These are phyloP conservation scores for Gonatopus flavifemur DNA, from an alignment of 1,140 invertebrate genomes.

Conservation along the genomic window DNA sequence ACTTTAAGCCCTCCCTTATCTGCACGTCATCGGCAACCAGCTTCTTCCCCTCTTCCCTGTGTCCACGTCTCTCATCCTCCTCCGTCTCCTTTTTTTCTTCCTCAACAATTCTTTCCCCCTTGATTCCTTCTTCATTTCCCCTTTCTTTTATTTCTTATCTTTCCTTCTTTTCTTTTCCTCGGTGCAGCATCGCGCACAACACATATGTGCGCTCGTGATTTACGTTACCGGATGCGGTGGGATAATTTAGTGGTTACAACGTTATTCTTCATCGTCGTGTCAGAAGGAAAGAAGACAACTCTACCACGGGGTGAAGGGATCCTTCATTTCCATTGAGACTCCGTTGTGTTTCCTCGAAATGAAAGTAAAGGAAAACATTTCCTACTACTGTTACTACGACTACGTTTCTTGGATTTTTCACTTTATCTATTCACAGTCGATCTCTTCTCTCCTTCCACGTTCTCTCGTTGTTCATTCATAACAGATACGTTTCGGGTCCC, in stretches of 20 bases:
- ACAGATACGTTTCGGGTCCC: no score
- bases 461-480: no score
- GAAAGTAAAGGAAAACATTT: slow-evolving; percentile 16
- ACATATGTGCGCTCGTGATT: slow-evolving; percentile 43
- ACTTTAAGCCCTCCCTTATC: slow-evolving; percentile 56
- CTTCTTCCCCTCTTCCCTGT: slow-evolving; percentile 39
- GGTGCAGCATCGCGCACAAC: slow-evolving; percentile 12
- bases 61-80: slow-evolving; percentile 24
- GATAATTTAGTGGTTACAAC: slow-evolving; percentile 30
- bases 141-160: slow-evolving; percentile 15
- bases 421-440: no score
- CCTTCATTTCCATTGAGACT: slow-evolving; percentile 11
- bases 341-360: neutral
- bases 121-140: slow-evolving; percentile 13
- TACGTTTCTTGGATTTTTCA: no score
- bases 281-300: slow-evolving; percentile 10
- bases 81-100: slow-evolving; percentile 24
- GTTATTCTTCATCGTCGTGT: slow-evolving; percentile 17
- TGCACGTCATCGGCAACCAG: slow-evolving; percentile 51
- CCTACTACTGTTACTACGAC: neutral
- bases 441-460: no score
- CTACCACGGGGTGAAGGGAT: neutral
- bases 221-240: slow-evolving; percentile 42
- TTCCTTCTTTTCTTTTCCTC: slow-evolving; percentile 20
- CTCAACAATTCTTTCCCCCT: slow-evolving; percentile 17